phyloP scores from a whole-genome alignment of 1,140 invertebrate genomes.

The Helicoverpa zea region DNA sequence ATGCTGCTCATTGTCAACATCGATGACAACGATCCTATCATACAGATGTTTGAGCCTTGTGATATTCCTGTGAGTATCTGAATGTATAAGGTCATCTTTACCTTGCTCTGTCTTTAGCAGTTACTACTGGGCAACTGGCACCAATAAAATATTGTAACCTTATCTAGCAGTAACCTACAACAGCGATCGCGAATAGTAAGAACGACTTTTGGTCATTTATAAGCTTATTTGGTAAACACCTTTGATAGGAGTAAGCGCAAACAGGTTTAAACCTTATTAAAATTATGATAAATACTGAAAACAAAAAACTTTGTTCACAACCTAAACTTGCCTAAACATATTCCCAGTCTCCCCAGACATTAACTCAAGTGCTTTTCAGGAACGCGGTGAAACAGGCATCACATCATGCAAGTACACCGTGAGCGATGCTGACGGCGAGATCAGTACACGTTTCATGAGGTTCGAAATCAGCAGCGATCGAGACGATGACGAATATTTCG shows the following conservation, averaged over 20 bases:
- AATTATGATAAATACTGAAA: too few species aligned
- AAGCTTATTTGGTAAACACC: too few species aligned
- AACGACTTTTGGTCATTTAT: too few species aligned
- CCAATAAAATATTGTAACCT: too few species aligned
- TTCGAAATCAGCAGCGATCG: conserved; percentile 75
- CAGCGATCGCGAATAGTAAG: too few species aligned
- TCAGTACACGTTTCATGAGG: conserved; percentile 80
- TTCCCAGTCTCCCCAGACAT: not conserved
- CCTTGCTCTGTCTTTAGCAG: too few species aligned
- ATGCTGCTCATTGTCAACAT: conserved; percentile 83
- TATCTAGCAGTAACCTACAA: too few species aligned
- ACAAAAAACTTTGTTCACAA: not conserved
- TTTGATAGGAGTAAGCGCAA: too few species aligned
- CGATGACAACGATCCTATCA: conserved; percentile 85
- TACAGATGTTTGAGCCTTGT: conserved; percentile 77
- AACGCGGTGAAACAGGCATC: conserved; percentile 72
- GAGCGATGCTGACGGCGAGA: conserved; percentile 80
- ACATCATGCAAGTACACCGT: conserved; percentile 82
- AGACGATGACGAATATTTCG: conserved; percentile 71
- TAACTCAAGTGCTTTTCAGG: conserved; percentile 61
- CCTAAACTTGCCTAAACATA: not conserved
- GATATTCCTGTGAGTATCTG: conserved; percentile 70
- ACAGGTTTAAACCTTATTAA: too few species aligned
- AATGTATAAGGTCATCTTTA: too few species aligned
- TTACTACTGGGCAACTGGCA: too few species aligned